Conservation (phyloP, 2,888 invertebrate genomes). For the Amphipoea lucens region DNA sequence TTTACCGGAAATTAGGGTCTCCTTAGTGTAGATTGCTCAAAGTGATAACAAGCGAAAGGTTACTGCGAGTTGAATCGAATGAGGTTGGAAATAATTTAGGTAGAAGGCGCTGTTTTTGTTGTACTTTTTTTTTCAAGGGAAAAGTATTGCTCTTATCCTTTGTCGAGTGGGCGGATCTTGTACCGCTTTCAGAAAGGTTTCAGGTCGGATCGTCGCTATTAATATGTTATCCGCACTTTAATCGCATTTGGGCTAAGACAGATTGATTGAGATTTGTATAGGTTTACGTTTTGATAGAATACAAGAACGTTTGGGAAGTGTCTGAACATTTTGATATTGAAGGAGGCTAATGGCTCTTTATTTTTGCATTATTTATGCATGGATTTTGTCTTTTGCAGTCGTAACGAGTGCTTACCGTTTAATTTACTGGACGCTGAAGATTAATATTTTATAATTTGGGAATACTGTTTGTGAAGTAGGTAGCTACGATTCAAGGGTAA, state of each 20-base stretch:
- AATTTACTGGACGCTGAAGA: slow-evolving; percentile 1
- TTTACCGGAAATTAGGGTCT: slow-evolving; percentile 69
- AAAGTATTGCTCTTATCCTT: slow-evolving; percentile 61
- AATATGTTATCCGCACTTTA: slow-evolving; percentile 48
- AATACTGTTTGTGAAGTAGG: background rate
- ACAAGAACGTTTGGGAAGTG: background rate
- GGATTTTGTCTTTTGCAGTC: slow-evolving; percentile 10
- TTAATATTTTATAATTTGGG: no score
- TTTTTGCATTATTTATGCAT: slow-evolving; percentile 16
- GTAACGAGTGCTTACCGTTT: background rate
- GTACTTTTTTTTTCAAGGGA: slow-evolving; percentile 41
- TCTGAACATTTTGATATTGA: background rate
- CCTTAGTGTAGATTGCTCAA: slow-evolving; percentile 68
- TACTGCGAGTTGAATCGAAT: slow-evolving; percentile 70
- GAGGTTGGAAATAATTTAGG: slow-evolving; percentile 72
- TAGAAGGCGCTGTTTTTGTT: slow-evolving; percentile 64
- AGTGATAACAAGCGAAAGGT: slow-evolving; percentile 77
- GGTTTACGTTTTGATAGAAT: slow-evolving; percentile 27
- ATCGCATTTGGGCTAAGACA: slow-evolving; percentile 35
- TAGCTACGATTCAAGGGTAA: background rate
- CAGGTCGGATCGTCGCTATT: slow-evolving; percentile 31
- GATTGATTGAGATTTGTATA: slow-evolving; percentile 18
- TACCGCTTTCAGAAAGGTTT: slow-evolving; percentile 47
- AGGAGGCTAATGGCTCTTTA: slow-evolving; percentile 20
- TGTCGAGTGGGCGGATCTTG: slow-evolving; percentile 44